Evolutionary conservation across 2,113 vertebrate genomes (phyloP).

Genomic region (Pardalotus punctatus): DNA sequence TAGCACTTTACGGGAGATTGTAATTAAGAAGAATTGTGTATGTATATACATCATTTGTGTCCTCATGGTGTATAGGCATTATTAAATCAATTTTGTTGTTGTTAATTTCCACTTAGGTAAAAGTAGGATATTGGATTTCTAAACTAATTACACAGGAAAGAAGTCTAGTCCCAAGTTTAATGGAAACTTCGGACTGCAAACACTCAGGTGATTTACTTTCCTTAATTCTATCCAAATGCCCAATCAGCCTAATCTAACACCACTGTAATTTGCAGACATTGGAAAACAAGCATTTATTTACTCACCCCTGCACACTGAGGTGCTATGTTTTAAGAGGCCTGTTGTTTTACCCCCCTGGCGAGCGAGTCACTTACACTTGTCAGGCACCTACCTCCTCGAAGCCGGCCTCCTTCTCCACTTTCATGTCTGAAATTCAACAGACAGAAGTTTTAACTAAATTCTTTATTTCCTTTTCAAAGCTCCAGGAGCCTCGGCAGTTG

Average conservation of each 20-base stretch:
- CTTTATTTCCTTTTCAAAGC: not conserved
- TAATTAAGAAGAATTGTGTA: not conserved
- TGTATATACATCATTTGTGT: not conserved
- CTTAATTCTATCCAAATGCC: not conserved
- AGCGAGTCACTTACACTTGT: not conserved
- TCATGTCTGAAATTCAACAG: not conserved
- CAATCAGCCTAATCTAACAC: not conserved
- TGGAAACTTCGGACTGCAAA: not conserved
- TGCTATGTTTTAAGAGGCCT: not conserved
- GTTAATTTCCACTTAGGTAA: not conserved
- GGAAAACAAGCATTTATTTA: not conserved
- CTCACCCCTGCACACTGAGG: not conserved
- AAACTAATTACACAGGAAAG: conserved; percentile 1
- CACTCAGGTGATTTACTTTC: not conserved
- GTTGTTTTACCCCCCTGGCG: not conserved
- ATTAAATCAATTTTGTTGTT: conserved; percentile 2
- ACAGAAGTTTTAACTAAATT: not conserved
- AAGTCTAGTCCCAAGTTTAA: not conserved
- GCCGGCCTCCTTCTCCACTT: not conserved
- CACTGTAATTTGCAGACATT: not conserved
- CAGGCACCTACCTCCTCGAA: not conserved
- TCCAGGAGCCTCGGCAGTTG: not conserved
- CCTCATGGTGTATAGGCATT: not conserved
- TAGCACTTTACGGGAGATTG: not conserved
- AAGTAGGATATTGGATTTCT: conserved; percentile 13